Conservation (phyloP, 2,113 vertebrate species). For the Recurvirostra avosetta region DNA sequence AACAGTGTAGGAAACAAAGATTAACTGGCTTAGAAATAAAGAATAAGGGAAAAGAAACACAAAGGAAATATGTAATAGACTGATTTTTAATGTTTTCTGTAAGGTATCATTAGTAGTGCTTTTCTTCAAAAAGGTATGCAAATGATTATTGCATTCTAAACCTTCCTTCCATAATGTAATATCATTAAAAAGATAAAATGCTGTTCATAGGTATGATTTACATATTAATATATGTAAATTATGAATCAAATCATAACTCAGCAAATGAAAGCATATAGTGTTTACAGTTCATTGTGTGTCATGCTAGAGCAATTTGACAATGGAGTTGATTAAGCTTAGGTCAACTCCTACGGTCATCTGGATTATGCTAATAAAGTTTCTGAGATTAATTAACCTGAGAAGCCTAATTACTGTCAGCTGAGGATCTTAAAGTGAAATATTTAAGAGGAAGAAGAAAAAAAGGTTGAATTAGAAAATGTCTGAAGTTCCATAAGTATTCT, state of each 20-base stretch:
- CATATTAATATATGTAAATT: conserved; percentile 20
- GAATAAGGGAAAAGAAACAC: background rate
- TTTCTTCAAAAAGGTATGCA: background rate
- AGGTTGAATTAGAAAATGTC: background rate
- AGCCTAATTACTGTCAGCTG: background rate
- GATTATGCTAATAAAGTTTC: background rate
- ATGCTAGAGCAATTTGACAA: background rate
- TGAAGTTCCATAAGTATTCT: background rate
- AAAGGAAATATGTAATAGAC: background rate
- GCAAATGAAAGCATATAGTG: background rate
- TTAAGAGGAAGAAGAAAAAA: background rate
- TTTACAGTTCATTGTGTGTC: background rate
- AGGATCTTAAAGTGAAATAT: background rate
- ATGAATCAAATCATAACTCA: background rate
- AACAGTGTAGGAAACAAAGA: background rate
- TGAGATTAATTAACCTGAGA: conserved; percentile 10
- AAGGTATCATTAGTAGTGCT: background rate
- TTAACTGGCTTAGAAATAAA: background rate
- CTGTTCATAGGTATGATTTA: conserved; percentile 2
- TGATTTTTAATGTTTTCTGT: background rate
- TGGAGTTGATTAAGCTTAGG: background rate
- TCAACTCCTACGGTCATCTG: background rate
- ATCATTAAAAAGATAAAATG: background rate
- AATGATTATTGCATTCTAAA: background rate
- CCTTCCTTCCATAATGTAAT: background rate